phyloP scores from a whole-genome alignment of 2,113 vertebrate genomes.

The Dromaius novaehollandiae region DNA sequence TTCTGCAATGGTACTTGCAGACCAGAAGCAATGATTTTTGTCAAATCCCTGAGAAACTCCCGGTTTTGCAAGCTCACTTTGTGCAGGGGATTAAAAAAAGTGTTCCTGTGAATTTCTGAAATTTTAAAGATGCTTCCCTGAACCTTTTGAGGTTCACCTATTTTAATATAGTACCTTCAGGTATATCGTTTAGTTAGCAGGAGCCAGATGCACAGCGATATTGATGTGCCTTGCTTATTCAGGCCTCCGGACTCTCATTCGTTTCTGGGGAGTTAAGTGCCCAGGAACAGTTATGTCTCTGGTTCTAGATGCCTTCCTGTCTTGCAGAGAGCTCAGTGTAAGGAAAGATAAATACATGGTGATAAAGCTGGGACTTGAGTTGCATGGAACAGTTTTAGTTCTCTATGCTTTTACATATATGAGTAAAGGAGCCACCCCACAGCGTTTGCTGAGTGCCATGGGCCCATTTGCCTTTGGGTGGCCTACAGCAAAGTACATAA shows the following conservation, averaged over 20 bases:
- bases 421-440: background rate
- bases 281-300: background rate
- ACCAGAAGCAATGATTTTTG: background rate
- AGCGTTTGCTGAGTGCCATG: background rate
- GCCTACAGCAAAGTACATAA: conserved; percentile 13
- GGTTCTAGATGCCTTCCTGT: background rate
- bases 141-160: background rate
- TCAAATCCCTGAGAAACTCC: background rate
- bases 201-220: background rate
- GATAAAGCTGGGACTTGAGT: background rate
- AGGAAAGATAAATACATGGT: accelerated
- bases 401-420: background rate
- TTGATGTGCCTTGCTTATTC: background rate
- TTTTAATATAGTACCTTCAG: background rate
- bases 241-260: background rate
- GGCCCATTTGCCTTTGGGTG: conserved; percentile 4
- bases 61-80: background rate
- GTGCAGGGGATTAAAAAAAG: background rate
- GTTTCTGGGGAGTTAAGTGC: background rate
- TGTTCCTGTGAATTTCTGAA: background rate
- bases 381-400: background rate
- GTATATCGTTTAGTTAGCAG: background rate
- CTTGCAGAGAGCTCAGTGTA: background rate
- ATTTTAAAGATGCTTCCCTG: background rate
- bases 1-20: background rate